Evolutionary conservation across 2,113 vertebrate genomes (phyloP), one percentile per base, ranked within the genome.

Genomic region (Numenius arquata): DNA sequence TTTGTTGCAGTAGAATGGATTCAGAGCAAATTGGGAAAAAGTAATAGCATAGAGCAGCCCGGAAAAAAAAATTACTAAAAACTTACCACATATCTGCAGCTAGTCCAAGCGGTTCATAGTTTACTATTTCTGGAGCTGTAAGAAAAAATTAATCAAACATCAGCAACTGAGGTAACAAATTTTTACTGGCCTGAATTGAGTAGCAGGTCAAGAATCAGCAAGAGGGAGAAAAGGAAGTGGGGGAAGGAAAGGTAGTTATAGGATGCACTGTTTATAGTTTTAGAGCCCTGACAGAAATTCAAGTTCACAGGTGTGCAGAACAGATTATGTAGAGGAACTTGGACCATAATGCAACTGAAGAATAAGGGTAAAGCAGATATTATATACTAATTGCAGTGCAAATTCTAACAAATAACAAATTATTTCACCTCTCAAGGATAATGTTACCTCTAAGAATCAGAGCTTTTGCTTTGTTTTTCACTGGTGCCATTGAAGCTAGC

Each of bases 111-210:
- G 97, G 99, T 90, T 99, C 99, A 74, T 99, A 99, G 98, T 99
- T 99, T 72, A 99, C 99, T 56, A 99, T 99, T 98, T 99, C 99
- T 95, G 99, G 99, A 98, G 99, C 99, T 99, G 98, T 96, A 99
- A 99, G 96, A 95, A 96, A 84, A 27, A 89, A 41, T 61, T 25
- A 68, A 81, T 89, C 30, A 87, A 90, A 75, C 56, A 74, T 94
- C 65, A 98, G 55, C 63, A 92, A 81, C 6, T 38, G n/a, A 67
- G n/a, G 26, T 18, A 55, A 40, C 26, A 72, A 45, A n/a, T 45
- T 71, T 78, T 55, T 56, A 85, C 50, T 30, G 89, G 53, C 9
- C 14, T 90, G 36, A 78, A 78, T 15, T 40, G 40, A 72, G 47
- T 6, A 81, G 48, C 40, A 91, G 36, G 13, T n/a, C 45, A 93